Evolutionary conservation across 2,888 invertebrate species (phyloP).

Genomic region (Chrysolina americana): DNA sequence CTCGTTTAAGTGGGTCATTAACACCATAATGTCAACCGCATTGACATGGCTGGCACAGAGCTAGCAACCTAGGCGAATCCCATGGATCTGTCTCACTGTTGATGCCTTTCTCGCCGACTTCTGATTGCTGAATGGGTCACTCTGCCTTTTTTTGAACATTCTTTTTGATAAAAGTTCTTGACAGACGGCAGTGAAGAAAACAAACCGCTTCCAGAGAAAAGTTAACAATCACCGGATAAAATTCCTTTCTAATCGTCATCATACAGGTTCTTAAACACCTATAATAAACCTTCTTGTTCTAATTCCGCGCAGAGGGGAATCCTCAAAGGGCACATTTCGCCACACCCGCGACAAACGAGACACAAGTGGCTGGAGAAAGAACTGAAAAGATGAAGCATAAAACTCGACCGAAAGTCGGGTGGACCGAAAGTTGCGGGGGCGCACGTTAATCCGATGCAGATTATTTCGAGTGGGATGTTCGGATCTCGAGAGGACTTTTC

Average conservation of each 20-base stretch:
- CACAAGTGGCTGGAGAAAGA: constrained; percentile 34
- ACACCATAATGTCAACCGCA: too few species aligned
- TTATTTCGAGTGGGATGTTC: constrained; percentile 49
- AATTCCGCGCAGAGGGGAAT: constrained; percentile 25
- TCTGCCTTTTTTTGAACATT: too few species aligned
- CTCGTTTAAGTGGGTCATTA: too few species aligned
- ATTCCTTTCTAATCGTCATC: background rate
- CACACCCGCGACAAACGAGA: constrained; percentile 32
- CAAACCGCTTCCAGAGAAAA: too few species aligned
- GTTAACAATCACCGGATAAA: background rate
- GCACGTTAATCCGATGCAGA: constrained; percentile 49
- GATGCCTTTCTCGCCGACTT: too few species aligned
- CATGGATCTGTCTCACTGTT: too few species aligned
- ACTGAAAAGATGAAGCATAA: constrained; percentile 23
- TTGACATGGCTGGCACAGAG: too few species aligned
- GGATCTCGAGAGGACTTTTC: constrained; percentile 44
- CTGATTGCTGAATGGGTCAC: too few species aligned
- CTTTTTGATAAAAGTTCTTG: too few species aligned
- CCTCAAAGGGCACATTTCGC: constrained; percentile 13
- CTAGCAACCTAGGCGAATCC: too few species aligned
- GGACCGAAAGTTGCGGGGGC: constrained; percentile 36
- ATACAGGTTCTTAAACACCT: background rate
- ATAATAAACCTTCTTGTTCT: background rate
- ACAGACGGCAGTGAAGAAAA: too few species aligned
- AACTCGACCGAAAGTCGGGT: constrained; percentile 28